Evolutionary conservation across 2,113 vertebrate species (phyloP).

Genomic region (Hippoglossus stenolepis): DNA sequence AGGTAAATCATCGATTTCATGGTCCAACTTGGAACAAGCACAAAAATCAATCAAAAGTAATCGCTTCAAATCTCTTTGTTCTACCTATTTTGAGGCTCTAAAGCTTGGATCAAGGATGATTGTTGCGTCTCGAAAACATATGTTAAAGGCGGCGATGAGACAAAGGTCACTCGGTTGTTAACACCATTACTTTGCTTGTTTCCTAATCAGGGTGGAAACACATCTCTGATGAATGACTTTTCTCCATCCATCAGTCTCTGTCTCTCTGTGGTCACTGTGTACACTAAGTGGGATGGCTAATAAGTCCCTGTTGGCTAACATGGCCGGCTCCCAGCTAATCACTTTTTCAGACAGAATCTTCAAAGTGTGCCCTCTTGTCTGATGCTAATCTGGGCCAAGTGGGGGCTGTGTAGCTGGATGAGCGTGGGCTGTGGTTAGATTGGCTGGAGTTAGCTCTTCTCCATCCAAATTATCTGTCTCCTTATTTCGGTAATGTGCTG

Average conservation of each 20-base stretch:
- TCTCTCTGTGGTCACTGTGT: conserved; percentile 52
- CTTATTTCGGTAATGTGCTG: conserved; percentile 16
- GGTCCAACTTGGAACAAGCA: conserved; percentile 46
- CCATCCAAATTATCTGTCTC: conserved; percentile 36
- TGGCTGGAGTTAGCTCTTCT: conserved; percentile 24
- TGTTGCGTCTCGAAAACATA: conserved; percentile 37
- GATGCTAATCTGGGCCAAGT: conserved; percentile 61
- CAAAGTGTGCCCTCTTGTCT: conserved; percentile 62
- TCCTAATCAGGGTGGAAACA: conserved; percentile 56
- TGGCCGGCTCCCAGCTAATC: conserved; percentile 62
- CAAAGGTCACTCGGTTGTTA: conserved; percentile 51
- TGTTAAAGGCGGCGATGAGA: conserved; percentile 34
- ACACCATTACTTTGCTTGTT: conserved; percentile 50
- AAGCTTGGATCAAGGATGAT: conserved; percentile 18
- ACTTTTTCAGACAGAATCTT: conserved; percentile 63
- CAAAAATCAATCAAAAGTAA: conserved; percentile 58
- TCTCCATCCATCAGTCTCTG: conserved; percentile 6
- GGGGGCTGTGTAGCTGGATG: conserved; percentile 41
- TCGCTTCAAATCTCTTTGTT: conserved; percentile 43
- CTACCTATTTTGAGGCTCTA: conserved; percentile 19
- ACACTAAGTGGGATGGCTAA: conserved; percentile 54
- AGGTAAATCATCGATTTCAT: conserved; percentile 50
- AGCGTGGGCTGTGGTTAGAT: conserved; percentile 28
- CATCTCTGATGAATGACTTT: conserved; percentile 51
- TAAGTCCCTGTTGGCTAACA: conserved; percentile 49